phyloP scores from a whole-genome alignment of 2,113 vertebrate species.

The Sapayoa aenigma region DNA sequence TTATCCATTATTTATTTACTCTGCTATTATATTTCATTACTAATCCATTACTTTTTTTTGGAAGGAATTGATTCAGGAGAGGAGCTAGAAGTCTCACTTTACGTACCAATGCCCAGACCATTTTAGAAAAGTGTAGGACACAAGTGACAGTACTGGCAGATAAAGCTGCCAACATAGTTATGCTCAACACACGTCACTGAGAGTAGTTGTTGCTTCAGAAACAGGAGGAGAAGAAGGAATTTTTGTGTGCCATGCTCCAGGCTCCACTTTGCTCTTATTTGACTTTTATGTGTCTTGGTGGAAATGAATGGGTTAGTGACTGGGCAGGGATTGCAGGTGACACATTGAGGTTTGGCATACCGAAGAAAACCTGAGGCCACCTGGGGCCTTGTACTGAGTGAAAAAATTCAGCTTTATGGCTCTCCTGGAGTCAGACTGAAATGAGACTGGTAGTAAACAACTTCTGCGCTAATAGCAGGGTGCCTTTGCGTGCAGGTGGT shows the following conservation, averaged over 20 bases:
- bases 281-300: background rate
- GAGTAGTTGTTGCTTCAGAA: background rate
- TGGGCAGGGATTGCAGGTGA: background rate
- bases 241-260: rapidly evolving
- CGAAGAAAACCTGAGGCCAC: background rate
- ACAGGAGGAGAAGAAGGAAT: background rate
- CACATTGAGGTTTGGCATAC: background rate
- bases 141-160: background rate
- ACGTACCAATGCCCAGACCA: background rate
- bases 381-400: background rate
- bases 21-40: background rate
- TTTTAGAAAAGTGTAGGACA: background rate
- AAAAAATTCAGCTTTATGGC: background rate
- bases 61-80: background rate
- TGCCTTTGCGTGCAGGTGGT: conserved; percentile 34
- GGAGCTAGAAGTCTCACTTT: background rate
- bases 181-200: background rate
- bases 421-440: conserved; percentile 31
- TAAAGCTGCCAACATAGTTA: background rate
- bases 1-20: background rate
- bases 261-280: background rate
- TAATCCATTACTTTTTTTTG: background rate
- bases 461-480: conserved; percentile 58
- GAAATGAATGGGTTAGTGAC: background rate
- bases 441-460: conserved; percentile 47